Evolutionary conservation across 1,140 invertebrate species (phyloP).

Genomic region (Scaptomyza pallida): DNA sequence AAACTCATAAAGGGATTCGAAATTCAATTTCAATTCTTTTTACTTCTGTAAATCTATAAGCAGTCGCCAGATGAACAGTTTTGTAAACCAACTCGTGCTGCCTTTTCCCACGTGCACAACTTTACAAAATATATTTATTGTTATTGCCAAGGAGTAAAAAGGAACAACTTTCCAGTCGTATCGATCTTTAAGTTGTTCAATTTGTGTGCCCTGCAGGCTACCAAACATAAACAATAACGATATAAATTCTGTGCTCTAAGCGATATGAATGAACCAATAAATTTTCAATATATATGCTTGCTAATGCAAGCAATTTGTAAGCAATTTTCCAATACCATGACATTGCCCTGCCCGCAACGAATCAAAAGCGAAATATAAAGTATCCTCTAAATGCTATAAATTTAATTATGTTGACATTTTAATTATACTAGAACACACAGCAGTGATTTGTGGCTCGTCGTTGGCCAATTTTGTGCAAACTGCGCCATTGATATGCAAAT

Average conservation of each 20-base stretch:
- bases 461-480: constrained; percentile 40
- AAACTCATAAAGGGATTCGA: too few species aligned
- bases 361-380: not conserved
- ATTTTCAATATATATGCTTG: constrained; percentile 4
- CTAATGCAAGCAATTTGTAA: constrained; percentile 8
- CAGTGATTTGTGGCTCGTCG: constrained; percentile 57
- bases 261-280: constrained; percentile 19
- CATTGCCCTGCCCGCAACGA: not conserved
- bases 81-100: not conserved
- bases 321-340: constrained; percentile 51
- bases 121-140: constrained; percentile 55
- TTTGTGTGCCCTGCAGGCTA: constrained; percentile 9
- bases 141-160: constrained; percentile 41
- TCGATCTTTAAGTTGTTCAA: constrained; percentile 17
- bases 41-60: not conserved
- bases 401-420: constrained; percentile 78
- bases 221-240: constrained; percentile 50
- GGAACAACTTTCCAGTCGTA: constrained; percentile 12
- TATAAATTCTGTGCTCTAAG: constrained; percentile 47
- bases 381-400: constrained; percentile 54
- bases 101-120: constrained; percentile 1
- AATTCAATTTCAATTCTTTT: not conserved
- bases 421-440: constrained; percentile 53
- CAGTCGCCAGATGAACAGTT: constrained; percentile 5
- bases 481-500: constrained; percentile 65